Evolutionary conservation across 2,888 invertebrate genomes (phyloP), one percentile per base, ranked within the genome.

Genomic region (Aspidiotus rigidus): DNA sequence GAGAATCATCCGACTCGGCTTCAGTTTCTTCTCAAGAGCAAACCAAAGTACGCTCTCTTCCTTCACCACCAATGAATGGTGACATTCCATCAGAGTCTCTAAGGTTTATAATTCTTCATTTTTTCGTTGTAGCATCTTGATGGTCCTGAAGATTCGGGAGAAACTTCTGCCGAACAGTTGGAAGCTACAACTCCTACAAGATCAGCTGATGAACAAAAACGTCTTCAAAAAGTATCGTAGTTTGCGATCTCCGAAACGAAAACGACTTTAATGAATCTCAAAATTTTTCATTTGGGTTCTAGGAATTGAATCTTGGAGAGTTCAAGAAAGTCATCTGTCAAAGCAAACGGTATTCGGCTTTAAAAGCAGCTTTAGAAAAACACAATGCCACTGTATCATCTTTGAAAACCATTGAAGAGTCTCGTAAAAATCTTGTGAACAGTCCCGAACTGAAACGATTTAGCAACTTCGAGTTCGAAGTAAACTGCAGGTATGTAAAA

Each of bases 231-330:
- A 70, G 71, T 71, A 69, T 59, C 57, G 54, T 10, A 28, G 55
- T 61, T 53, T 49, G 17, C 39, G 40, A 15, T 13, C 61, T 9
- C 9, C 5, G 7, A 10, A 15, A 28, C 17, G 10, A 42, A 44
- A 17, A 10, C 1, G 39, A 2, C 42, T 13, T 53, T 44, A 42
- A 41, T 39, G 16, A 5, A 13, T 13, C 42, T 61, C 15, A 2
- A 39, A 17, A 13, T 17, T 44, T 60, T 17, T 54, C 28, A 28
- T 28, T 28, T 5, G 28, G 28, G 28, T 72, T 72, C 28, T 56
- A 84, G 74, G 86, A 88, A 71, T 78, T 88, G 57, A 85, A 83
- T 72, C 79, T 89, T 63, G 85, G 84, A 40, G 87, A 89, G 73
- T 84, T 90, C 11, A 85, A 84, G 69, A 87, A 83, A 76, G 79